phyloP scores from a whole-genome alignment of 1,140 invertebrate species.

The Chrysoperla carnea region DNA sequence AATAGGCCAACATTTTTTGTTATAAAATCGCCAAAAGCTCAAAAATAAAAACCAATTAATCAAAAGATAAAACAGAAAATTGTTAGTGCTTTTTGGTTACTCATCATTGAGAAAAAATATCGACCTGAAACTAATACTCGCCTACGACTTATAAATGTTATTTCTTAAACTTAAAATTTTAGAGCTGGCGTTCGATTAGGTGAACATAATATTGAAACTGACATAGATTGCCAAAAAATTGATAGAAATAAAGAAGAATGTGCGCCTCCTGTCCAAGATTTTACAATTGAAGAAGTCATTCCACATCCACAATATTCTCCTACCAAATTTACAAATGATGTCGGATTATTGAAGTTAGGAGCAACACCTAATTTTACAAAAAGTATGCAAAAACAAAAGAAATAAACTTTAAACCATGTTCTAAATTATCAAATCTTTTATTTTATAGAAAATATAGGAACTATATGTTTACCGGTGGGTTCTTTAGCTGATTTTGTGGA shows the following conservation, averaged over 20 bases:
- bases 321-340: constrained; percentile 31
- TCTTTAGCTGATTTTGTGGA: constrained; percentile 15
- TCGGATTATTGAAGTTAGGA: constrained; percentile 38
- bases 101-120: no score
- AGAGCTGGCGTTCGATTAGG: constrained; percentile 37
- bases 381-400: constrained; percentile 10
- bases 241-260: constrained; percentile 25
- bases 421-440: constrained; percentile 2
- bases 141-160: no score
- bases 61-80: no score
- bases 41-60: no score
- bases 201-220: constrained; percentile 35
- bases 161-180: constrained; percentile 3
- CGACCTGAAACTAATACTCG: no score
- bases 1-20: no score
- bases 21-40: no score
- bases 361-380: constrained; percentile 26
- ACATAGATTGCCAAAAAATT: constrained; percentile 36
- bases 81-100: no score
- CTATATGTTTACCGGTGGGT: constrained; percentile 36
- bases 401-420: background rate
- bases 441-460: constrained; percentile 25
- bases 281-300: constrained; percentile 29
- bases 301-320: constrained; percentile 32
- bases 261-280: constrained; percentile 35